Evolutionary conservation across 2,888 invertebrate species (phyloP), one percentile per base, ranked within the genome.

Genomic region (Labia minor): DNA sequence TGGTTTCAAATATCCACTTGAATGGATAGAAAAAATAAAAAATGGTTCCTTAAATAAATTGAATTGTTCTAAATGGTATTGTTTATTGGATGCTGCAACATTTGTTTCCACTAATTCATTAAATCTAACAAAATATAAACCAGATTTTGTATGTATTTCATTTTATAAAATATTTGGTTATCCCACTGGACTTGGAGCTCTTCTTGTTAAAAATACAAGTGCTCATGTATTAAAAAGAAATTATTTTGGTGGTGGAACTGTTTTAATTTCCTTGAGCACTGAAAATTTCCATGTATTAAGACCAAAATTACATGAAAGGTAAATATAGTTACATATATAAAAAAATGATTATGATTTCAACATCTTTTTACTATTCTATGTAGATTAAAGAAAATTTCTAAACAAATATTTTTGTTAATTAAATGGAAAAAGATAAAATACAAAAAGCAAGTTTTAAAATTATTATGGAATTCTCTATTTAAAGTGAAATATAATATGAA

Each of bases 131-230:
- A 72, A 74, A 65, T 80, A 80, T 68, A 84, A 86, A 70, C 92
- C 97, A 1, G 95, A 98, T 78, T 98, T 95, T 81, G 86, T 96
- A 0, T 85, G 87, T 67, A 68, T 98, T 18, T 97, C 97, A 0
- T 98, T 98, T 80, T 98, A 98, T 79, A 98, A 97, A 82, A 90
- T 98, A 74, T 97, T 98, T 81, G 90, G 90, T 19, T 96, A 90
- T 77, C 98, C 98, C 1, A 96, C 96, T 65, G 98, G 98, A 1
- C 79, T 97, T 18, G 98, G 97, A 26, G 95, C 93, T 11, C 77
- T 96, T 19, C 75, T 97, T 67, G 88, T 96, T 0, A 86, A 81
- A 74, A 90, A 89, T 74, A 75, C 78, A 19, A 86, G 85, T 75
- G 78, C 79, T 37, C 69, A 79, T 73, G 78, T 85, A 8, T 78